These are phyloP conservation scores for Progne subis DNA, from an alignment of 2,113 vertebrate species.

Conservation along the genomic window DNA sequence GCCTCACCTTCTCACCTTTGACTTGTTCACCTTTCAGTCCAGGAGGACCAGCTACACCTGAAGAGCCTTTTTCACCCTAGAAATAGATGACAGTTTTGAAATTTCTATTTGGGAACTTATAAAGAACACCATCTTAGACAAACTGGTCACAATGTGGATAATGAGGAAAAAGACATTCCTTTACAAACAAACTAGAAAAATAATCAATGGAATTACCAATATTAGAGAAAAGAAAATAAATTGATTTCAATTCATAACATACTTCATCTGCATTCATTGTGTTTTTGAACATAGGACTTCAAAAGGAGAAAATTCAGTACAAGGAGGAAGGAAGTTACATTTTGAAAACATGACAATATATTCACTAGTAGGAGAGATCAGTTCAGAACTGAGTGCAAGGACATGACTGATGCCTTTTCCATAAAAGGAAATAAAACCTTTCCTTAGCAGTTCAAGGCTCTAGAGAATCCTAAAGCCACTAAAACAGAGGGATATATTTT, in stretches of 20 bases:
- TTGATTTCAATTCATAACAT: neutral
- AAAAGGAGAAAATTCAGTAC: neutral
- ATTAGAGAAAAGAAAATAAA: neutral
- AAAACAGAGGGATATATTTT: neutral
- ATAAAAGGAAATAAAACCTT: slow-evolving; percentile 3
- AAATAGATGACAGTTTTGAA: slow-evolving; percentile 28
- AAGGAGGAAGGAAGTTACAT: neutral
- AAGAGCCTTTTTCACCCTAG: slow-evolving; percentile 85
- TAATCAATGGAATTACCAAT: neutral
- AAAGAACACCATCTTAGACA: neutral
- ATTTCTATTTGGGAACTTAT: neutral
- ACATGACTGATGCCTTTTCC: neutral
- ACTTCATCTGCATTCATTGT: neutral
- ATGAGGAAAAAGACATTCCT: neutral
- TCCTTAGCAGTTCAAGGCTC: neutral
- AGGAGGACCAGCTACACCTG: slow-evolving; percentile 74
- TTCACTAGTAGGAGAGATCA: neutral
- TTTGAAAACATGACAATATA: neutral
- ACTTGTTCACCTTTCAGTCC: slow-evolving; percentile 76
- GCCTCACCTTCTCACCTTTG: slow-evolving; percentile 86
- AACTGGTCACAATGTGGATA: neutral
- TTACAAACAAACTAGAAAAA: neutral
- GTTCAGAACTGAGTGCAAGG: neutral
- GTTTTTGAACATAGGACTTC: neutral
- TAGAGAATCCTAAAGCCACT: neutral